These are phyloP conservation scores for Monopterus albus DNA, from an alignment of 2,113 vertebrate species.

Conservation along the genomic window DNA sequence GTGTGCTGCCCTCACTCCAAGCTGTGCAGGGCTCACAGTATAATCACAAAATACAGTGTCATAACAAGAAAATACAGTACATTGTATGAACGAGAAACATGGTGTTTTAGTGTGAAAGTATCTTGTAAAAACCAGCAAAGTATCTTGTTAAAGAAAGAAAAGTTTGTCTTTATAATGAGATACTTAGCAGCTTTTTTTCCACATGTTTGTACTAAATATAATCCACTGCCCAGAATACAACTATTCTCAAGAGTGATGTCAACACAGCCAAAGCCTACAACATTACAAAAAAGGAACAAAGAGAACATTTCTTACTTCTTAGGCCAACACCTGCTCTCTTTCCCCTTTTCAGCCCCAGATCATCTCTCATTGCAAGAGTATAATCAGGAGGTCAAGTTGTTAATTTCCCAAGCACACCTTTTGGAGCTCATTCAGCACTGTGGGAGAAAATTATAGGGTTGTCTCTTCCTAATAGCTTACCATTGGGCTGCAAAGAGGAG, in stretches of 20 bases:
- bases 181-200: no score
- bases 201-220: no score
- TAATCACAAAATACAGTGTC: no score
- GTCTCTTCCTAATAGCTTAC: slow-evolving; percentile 73
- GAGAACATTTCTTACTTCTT: slow-evolving; percentile 32
- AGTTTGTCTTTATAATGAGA: no score
- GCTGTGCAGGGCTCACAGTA: no score
- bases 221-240: no score
- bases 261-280: slow-evolving; percentile 3
- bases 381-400: slow-evolving; percentile 73
- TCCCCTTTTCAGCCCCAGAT: slow-evolving; percentile 31
- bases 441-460: slow-evolving; percentile 73
- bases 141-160: no score
- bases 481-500: slow-evolving; percentile 56
- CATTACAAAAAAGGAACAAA: not conserved
- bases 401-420: slow-evolving; percentile 72
- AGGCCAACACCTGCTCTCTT: slow-evolving; percentile 54
- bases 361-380: slow-evolving; percentile 32
- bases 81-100: no score
- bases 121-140: no score
- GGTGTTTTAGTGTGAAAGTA: no score
- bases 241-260: slow-evolving; percentile 19
- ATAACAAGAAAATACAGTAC: no score
- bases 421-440: slow-evolving; percentile 59
- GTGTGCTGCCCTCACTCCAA: no score